Evolutionary conservation across 2,113 vertebrate genomes (phyloP).

Genomic region (Lonchura striata): DNA sequence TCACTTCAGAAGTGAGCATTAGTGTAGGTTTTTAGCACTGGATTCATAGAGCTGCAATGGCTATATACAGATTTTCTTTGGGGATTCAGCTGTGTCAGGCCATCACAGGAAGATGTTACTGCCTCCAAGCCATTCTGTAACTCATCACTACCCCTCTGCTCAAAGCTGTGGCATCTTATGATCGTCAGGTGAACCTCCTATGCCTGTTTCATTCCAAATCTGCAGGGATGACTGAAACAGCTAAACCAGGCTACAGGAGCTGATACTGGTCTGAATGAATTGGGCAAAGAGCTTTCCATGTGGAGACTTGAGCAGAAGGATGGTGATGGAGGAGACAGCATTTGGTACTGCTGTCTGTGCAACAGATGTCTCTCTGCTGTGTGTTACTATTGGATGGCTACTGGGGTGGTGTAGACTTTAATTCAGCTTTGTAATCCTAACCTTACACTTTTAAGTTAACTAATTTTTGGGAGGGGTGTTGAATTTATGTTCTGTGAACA

Average conservation of each 20-base stretch:
- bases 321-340: background rate
- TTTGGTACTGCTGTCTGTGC: background rate
- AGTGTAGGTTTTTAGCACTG: background rate
- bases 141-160: background rate
- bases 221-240: background rate
- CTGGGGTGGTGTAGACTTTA: background rate
- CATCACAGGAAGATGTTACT: background rate
- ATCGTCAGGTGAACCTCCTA: background rate
- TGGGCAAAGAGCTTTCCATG: background rate
- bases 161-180: background rate
- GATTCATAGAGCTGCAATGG: background rate
- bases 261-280: background rate
- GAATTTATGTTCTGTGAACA: background rate
- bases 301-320: background rate
- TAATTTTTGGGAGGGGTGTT: fast-evolving
- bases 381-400: background rate
- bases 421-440: background rate
- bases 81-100: background rate
- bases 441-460: background rate
- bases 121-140: background rate
- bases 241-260: background rate
- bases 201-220: background rate
- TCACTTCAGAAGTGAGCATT: background rate
- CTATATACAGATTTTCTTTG: background rate
- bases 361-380: background rate